These are phyloP conservation scores for Alosa sapidissima DNA, from an alignment of 2,797 vertebrate species.

Conservation along the genomic window DNA sequence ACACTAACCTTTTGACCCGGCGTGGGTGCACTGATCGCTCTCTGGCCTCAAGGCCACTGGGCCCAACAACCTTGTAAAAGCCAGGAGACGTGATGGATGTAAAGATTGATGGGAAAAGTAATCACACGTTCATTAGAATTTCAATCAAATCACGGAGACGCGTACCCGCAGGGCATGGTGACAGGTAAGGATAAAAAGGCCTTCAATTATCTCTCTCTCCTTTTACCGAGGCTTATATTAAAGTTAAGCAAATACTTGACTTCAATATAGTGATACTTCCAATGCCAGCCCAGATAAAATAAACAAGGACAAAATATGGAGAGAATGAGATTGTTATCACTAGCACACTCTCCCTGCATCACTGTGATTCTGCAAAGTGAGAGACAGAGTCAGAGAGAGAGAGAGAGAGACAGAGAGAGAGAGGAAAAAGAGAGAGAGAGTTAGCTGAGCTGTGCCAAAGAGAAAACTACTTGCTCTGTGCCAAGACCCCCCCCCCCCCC, in stretches of 20 bases:
- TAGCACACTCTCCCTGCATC: too few relatives aligned
- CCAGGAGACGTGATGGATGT: not conserved
- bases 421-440: conserved; percentile 24
- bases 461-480: conserved; percentile 47
- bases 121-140: conserved; percentile 14
- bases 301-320: not conserved
- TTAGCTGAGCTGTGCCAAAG: conserved; percentile 46
- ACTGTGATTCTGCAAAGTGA: not conserved
- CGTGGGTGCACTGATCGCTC: not conserved
- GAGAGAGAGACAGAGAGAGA: conserved; percentile 28
- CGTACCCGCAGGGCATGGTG: not conserved
- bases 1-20: conserved; percentile 6
- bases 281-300: not conserved
- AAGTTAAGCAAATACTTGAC: not conserved
- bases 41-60: not conserved
- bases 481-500: conserved; percentile 53
- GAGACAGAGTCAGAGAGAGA: not conserved
- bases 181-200: conserved; percentile 8
- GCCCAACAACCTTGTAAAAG: conserved; percentile 19
- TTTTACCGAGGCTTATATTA: not conserved
- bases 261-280: not conserved
- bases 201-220: not conserved
- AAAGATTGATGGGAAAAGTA: not conserved
- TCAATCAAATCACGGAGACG: conserved; percentile 3
- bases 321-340: not conserved